Evolutionary conservation across 2,888 invertebrate species (phyloP).

Genomic region (Timema podura): DNA sequence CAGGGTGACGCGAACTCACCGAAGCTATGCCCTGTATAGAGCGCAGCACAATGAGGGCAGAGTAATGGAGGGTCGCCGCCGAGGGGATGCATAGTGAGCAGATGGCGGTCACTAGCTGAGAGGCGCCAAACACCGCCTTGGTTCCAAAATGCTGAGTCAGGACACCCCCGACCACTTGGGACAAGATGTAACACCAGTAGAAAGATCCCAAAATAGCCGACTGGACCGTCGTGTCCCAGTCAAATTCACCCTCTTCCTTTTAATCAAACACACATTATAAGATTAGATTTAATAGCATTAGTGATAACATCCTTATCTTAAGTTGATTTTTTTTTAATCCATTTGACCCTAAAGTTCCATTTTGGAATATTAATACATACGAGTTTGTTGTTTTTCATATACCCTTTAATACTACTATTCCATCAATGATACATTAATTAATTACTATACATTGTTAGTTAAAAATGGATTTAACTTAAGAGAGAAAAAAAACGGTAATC

Average conservation of each 20-base stretch:
- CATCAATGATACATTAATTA: too few relatives aligned
- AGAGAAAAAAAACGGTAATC: too few relatives aligned
- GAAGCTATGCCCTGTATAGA: constrained; percentile 67
- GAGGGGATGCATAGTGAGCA: constrained; percentile 63
- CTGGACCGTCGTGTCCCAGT: constrained; percentile 62
- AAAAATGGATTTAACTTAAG: too few relatives aligned
- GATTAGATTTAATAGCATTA: too few relatives aligned
- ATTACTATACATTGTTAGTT: too few relatives aligned
- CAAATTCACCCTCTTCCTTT: constrained; percentile 53
- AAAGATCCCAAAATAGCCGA: constrained; percentile 63
- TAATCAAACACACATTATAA: background rate
- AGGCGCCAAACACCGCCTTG: constrained; percentile 65
- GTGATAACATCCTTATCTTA: too few relatives aligned
- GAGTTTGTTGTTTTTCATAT: too few relatives aligned
- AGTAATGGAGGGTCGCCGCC: constrained; percentile 59
- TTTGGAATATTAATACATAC: background rate
- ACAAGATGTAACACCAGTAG: constrained; percentile 69
- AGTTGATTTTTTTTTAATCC: background rate
- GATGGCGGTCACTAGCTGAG: constrained; percentile 63
- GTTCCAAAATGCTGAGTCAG: constrained; percentile 68
- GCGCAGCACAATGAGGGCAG: constrained; percentile 56
- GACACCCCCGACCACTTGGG: constrained; percentile 64
- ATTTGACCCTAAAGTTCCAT: background rate
- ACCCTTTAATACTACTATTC: too few relatives aligned
- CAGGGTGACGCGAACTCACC: constrained; percentile 43